phyloP scores from a whole-genome alignment of 2,797 vertebrate species.

The Enteromius trimaculatus region DNA sequence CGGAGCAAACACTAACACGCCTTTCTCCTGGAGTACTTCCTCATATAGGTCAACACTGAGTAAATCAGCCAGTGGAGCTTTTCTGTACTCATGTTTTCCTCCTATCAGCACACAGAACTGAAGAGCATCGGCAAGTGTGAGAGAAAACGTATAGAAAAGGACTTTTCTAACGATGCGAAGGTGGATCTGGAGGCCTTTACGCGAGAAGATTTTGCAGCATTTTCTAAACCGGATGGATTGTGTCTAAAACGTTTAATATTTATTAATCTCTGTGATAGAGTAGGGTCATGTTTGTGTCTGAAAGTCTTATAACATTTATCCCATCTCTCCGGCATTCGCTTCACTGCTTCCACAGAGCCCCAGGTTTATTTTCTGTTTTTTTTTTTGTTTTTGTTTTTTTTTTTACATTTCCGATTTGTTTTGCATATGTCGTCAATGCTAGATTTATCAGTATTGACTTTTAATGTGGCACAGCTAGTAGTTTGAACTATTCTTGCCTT shows the following conservation, averaged over 20 bases:
- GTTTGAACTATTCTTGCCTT: constrained; percentile 31
- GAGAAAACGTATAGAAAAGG: background rate
- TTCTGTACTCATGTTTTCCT: constrained; percentile 19
- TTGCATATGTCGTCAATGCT: constrained; percentile 15
- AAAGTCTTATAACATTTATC: constrained; percentile 53
- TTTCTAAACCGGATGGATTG: constrained; percentile 53
- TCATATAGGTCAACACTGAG: constrained; percentile 29
- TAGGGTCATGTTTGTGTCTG: constrained; percentile 54
- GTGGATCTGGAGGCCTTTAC: constrained; percentile 49
- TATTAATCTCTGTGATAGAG: constrained; percentile 60
- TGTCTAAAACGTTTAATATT: constrained; percentile 62
- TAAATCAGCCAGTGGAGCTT: constrained; percentile 17
- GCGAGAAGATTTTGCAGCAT: constrained; percentile 31
- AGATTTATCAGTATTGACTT: constrained; percentile 48
- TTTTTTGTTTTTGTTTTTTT: constrained; percentile 12
- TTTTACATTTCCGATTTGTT: constrained; percentile 14
- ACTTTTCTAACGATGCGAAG: constrained; percentile 40
- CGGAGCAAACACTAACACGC: constrained; percentile 9
- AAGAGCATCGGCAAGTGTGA: background rate
- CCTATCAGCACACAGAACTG: constrained; percentile 1
- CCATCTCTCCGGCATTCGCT: constrained; percentile 29
- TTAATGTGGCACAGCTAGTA: constrained; percentile 36
- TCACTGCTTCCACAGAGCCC: constrained; percentile 38
- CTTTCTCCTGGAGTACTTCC: constrained; percentile 32
- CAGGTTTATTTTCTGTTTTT: constrained; percentile 15